Base-by-base conservation (phyloP, 2,888 invertebrate species). In the Chrysina gloriosa region DNA sequence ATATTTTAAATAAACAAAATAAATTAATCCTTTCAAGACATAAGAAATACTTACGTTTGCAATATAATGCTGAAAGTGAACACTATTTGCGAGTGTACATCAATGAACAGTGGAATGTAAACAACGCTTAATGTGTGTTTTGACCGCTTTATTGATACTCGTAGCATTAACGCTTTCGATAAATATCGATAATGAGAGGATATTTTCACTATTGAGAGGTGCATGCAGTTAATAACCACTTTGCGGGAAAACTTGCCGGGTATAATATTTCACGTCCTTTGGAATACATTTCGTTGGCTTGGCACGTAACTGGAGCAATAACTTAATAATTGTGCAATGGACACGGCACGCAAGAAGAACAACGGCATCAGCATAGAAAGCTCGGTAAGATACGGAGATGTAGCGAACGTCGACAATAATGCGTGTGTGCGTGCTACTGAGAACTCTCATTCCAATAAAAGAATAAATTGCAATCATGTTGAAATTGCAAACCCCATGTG, bases 231-330 rank as follows among this genome's bases (percentile, higher is more conserved):
- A 52, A 31, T 52, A 31, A 16, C 31, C 19, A 31, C 6, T 16
- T 31, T 7, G 11, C 29, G 14, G 9, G 16, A 52, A 52, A 31
- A 52, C 16, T 14, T 16, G 16, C 16, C 31, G 14, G 31, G 19
- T 31, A 16, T n/a, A 29, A 52, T 52, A 52, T 16, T 11, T 52
- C 29, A 52, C 14, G 31, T n/a, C 52, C 14, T 52, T 52, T 31
- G 19, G 56, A 36, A 36, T 7, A 25, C 27, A 58, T 25, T 39
- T 58, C 23, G 39, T 27, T 61, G n/a, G 9, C 27, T 42, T 27
- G 36, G 14, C 58, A 56, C 61, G 64, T 68, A 71, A 70, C 68
- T 71, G 50, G 70, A 71, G 71, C 71, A 69, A 69, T 69, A 56
- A 66, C 50, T 58, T 64, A 52, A 63, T 67, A 61, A 66, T 71